Evolutionary conservation across 2,888 invertebrate species (phyloP).

Genomic region (Folsomia candida): DNA sequence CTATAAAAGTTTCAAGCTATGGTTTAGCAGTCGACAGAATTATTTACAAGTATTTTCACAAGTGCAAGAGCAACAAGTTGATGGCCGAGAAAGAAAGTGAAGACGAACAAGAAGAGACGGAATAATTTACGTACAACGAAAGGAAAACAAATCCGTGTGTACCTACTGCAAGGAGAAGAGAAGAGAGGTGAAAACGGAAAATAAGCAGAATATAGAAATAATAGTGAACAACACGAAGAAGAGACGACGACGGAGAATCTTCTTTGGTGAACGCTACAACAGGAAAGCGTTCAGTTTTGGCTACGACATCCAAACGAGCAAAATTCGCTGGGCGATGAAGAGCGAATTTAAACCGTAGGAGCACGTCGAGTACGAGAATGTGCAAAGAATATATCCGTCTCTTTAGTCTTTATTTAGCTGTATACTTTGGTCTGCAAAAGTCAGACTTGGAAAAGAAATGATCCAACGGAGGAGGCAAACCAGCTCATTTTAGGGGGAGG

Average conservation of each 20-base stretch:
- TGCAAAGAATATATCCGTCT: slow-evolving; percentile 1
- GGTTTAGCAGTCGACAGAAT: too few species aligned
- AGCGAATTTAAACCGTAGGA: neutral
- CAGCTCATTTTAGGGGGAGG: slow-evolving; percentile 15
- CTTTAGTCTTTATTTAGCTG: slow-evolving; percentile 5
- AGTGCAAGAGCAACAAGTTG: too few species aligned
- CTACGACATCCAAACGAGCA: neutral
- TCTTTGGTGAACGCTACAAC: neutral
- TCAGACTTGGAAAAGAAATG: neutral
- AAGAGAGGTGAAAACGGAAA: neutral
- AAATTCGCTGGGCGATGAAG: neutral
- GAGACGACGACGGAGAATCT: neutral
- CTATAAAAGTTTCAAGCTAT: too few species aligned
- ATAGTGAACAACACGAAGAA: neutral
- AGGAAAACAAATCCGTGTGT: too few species aligned
- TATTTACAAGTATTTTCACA: too few species aligned
- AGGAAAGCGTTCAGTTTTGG: neutral
- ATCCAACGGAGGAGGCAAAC: too few species aligned
- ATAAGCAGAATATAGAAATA: neutral
- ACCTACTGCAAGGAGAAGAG: neutral
- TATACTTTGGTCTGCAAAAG: neutral
- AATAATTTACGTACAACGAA: too few species aligned
- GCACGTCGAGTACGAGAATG: neutral
- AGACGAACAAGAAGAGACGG: too few species aligned
- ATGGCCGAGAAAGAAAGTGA: too few species aligned